Evolutionary conservation across 2,113 vertebrate species (phyloP).

Genomic region (Cavia porcellus): DNA sequence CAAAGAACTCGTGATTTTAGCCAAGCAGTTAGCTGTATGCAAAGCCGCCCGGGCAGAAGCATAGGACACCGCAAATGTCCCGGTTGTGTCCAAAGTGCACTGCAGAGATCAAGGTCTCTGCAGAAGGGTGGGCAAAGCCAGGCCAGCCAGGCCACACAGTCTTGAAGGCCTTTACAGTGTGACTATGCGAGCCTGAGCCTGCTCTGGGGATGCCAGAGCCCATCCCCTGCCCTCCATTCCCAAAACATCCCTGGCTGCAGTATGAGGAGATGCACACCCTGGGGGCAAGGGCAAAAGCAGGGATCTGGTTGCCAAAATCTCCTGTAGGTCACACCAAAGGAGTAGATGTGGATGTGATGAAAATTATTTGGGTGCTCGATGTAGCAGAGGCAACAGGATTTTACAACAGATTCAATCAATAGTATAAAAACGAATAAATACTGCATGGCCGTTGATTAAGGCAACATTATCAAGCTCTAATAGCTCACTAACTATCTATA

Average conservation of each 20-base stretch:
- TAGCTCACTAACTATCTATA: not conserved
- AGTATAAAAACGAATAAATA: slow-evolving; percentile 41
- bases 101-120: not conserved
- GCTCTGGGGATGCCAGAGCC: not conserved
- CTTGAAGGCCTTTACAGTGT: not conserved
- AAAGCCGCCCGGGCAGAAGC: not conserved
- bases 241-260: not conserved
- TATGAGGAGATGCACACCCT: not conserved
- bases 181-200: not conserved
- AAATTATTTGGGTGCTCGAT: not conserved
- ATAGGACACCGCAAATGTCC: not conserved
- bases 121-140: not conserved
- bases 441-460: not conserved
- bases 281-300: not conserved
- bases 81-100: not conserved
- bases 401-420: slow-evolving; percentile 1
- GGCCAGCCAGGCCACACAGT: rapidly evolving
- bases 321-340: not conserved
- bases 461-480: not conserved
- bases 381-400: not conserved
- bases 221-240: not conserved
- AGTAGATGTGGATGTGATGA: not conserved
- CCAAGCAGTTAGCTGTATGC: not conserved
- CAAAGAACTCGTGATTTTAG: not conserved
- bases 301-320: not conserved